Percentiles rank a stretch among this genome's conserved stretches.
These are phyloP conservation scores for Calonectris borealis DNA, from an alignment of 2,113 vertebrate genomes.

Conservation along the genomic window DNA sequence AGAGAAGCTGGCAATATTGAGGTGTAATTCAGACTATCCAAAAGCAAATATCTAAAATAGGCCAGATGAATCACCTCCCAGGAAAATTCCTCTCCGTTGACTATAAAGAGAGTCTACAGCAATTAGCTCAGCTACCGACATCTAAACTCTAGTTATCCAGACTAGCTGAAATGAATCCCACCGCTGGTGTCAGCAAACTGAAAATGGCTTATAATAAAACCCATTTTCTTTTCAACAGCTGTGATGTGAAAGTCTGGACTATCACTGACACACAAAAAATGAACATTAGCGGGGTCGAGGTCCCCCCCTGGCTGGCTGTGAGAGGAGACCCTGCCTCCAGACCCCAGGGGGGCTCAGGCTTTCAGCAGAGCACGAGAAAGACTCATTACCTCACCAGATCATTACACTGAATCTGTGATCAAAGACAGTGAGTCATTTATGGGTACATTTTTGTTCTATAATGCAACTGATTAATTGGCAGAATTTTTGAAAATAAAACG, in stretches of 20 bases:
- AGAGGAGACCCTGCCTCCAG: background rate
- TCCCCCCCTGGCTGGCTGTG: background rate
- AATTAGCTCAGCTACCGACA: conserved; percentile 3
- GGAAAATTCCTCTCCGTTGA: background rate
- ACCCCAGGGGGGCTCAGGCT: background rate
- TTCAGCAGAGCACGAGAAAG: background rate
- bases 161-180: background rate
- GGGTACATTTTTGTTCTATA: background rate
- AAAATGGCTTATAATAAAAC: background rate
- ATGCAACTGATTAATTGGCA: background rate
- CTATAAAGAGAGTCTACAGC: background rate
- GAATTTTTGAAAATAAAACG: background rate
- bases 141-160: background rate
- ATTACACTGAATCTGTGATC: background rate
- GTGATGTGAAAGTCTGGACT: background rate
- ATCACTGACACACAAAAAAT: background rate
- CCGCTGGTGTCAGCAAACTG: background rate
- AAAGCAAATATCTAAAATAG: background rate
- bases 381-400: background rate
- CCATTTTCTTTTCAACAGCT: background rate
- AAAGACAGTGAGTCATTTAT: background rate
- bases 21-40: background rate
- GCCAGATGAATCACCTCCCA: background rate
- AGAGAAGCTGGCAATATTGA: background rate
- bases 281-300: accelerated